phyloP scores from a whole-genome alignment of 1,140 invertebrate species.

The Bombus superbus region DNA sequence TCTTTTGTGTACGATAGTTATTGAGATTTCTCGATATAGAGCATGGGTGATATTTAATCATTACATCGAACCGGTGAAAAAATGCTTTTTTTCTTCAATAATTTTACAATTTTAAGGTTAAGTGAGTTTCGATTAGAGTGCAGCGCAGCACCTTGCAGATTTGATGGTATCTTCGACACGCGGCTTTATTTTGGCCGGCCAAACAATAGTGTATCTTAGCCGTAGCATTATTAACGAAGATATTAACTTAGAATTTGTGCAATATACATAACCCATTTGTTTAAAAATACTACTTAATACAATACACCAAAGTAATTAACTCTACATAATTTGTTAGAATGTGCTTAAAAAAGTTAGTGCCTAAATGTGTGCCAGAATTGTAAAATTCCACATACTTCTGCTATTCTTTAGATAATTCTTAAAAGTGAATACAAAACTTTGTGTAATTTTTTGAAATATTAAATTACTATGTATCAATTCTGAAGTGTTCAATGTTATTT shows the following conservation, averaged over 20 bases:
- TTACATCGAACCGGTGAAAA: neutral
- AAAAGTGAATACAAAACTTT: neutral
- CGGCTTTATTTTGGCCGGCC: conserved; percentile 73
- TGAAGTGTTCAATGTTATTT: neutral
- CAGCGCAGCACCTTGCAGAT: conserved; percentile 67
- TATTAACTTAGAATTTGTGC: neutral
- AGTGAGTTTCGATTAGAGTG: conserved; percentile 64
- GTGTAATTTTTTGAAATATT: neutral
- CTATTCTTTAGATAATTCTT: neutral
- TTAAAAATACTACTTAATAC: neutral
- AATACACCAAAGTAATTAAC: neutral
- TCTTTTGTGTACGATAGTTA: conserved; percentile 26
- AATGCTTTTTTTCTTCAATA: conserved; percentile 4
- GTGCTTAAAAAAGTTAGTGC: conserved; percentile 16
- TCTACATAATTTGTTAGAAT: neutral
- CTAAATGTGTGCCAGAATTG: neutral
- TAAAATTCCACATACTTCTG: neutral
- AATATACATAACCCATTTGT: neutral
- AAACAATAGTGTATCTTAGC: conserved; percentile 1
- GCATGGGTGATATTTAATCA: neutral
- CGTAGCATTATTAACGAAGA: neutral
- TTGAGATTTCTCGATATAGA: neutral
- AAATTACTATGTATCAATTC: neutral
- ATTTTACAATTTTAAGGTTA: conserved; percentile 74
- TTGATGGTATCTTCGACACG: conserved; percentile 68